phyloP scores from a whole-genome alignment of 1,140 invertebrate species.

The Eumeta japonica region DNA sequence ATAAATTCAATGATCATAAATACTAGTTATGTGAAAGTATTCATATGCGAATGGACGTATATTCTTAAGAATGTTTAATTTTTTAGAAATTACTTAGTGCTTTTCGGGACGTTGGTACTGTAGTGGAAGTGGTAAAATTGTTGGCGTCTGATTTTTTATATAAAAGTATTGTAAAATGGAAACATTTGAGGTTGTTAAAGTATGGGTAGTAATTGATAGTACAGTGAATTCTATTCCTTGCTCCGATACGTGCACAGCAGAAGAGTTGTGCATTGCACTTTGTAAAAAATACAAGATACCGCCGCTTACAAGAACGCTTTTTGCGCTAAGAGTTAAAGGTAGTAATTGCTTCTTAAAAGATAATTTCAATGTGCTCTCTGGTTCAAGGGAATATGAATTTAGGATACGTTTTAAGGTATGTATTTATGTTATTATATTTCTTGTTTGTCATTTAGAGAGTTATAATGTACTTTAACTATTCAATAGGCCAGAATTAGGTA shows the following conservation, averaged over 20 bases:
- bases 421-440: slow-evolving; percentile 6
- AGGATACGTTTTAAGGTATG: slow-evolving; percentile 74
- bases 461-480: too few species aligned
- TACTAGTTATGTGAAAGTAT: too few species aligned
- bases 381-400: slow-evolving; percentile 67
- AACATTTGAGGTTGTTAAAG: slow-evolving; percentile 39
- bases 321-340: slow-evolving; percentile 65
- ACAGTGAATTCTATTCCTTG: slow-evolving; percentile 35
- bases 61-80: too few species aligned
- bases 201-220: slow-evolving; percentile 37
- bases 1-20: too few species aligned
- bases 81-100: too few species aligned
- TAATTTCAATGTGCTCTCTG: slow-evolving; percentile 54
- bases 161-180: slow-evolving; percentile 29
- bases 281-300: slow-evolving; percentile 71
- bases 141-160: slow-evolving; percentile 39
- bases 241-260: slow-evolving; percentile 46
- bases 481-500: too few species aligned
- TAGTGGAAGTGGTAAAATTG: slow-evolving; percentile 24
- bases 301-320: slow-evolving; percentile 74
- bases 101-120: too few species aligned
- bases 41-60: too few species aligned
- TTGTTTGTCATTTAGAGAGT: slow-evolving; percentile 1
- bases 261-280: slow-evolving; percentile 71
- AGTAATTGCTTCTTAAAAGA: slow-evolving; percentile 66